A percentile compares a stretch with the other conserved stretches of the same genome.
These are phyloP conservation scores for Thymallus thymallus DNA, from an alignment of 2,113 vertebrate genomes.

Conservation along the genomic window DNA sequence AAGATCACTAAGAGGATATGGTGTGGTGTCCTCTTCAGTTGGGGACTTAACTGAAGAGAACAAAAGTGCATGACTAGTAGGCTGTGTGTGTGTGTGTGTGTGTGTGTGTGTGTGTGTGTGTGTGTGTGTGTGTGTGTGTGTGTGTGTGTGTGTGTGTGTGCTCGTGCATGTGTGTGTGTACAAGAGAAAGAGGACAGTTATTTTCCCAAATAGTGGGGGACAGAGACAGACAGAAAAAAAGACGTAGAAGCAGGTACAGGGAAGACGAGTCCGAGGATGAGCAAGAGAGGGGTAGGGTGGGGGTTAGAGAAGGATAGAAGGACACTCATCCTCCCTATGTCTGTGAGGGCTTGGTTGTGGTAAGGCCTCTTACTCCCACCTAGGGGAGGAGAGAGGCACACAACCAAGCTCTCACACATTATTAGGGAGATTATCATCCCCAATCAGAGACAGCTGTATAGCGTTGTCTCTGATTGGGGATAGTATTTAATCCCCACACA, in stretches of 20 bases:
- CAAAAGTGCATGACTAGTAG: neutral
- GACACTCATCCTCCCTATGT: slow-evolving; percentile 26
- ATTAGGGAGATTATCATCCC: no score
- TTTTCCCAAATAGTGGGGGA: neutral
- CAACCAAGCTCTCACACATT: no score
- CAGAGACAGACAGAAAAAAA: neutral
- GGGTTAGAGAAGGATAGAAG: slow-evolving; percentile 36
- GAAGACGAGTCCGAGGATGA: neutral
- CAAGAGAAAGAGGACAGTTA: neutral
- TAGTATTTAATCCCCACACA: no score
- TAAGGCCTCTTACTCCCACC: no score
- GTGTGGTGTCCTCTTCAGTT: neutral
- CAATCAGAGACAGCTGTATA: no score
- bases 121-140: neutral
- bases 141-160: neutral
- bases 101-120: neutral
- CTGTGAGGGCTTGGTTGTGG: no score
- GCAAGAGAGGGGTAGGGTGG: slow-evolving; percentile 23
- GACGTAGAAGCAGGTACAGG: neutral
- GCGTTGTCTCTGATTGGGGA: no score
- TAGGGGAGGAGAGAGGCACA: no score
- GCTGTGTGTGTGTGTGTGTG: neutral
- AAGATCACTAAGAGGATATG: slow-evolving; percentile 34
- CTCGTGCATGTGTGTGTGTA: neutral
- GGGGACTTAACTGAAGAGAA: neutral